Evolutionary conservation across 2,797 vertebrate genomes (phyloP), one percentile per base, ranked within the genome.

Genomic region (Triplophysa yarkandensis): DNA sequence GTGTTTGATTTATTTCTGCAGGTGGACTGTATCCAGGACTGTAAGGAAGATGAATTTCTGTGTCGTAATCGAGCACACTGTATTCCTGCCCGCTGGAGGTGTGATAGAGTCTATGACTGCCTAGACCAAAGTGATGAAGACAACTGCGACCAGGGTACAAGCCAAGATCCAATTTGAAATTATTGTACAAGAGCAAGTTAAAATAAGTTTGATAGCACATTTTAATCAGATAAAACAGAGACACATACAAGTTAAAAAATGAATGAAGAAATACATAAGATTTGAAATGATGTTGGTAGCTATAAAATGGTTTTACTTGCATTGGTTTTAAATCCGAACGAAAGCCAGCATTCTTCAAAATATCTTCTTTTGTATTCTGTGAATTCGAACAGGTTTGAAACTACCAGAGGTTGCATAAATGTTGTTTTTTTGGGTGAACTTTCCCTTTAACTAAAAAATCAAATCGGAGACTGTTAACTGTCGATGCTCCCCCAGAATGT

Each of bases 61-160:
- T 95, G 94, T 83, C 90, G 55, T 74, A 95, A 95, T 71, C 92
- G 88, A 61, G 94, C 94, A 3, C 90, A 91, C 86, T 95, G 94
- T 8, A 80, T 94, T 76, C 93, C 94, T 8, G 55, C 89, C 27
- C 84, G 92, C 32, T 95, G 94, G 94, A 86, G 93, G 2, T 95
- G 93, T 21, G 94, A 95, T 57, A 91, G 89, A 3, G 88, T 91
- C 77, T 87, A 87, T 0, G 94, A 95, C 83, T 95, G 94, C 25
- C 89, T 95, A 78, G 94, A 95, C 79, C 87, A 87, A 72, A 95
- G 94, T 1, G 94, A 95, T 1, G 94, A 95, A 79, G 90, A 90
- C 28, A 87, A 83, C 83, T 95, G 94, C 82, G 88, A 90, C 39
- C 88, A 83, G 85, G 93, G 94, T 89, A 74, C 14, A 14, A 3